Evolutionary conservation across 2,888 invertebrate species (phyloP), one percentile per base, ranked within the genome.

Genomic region (Nezara viridula): DNA sequence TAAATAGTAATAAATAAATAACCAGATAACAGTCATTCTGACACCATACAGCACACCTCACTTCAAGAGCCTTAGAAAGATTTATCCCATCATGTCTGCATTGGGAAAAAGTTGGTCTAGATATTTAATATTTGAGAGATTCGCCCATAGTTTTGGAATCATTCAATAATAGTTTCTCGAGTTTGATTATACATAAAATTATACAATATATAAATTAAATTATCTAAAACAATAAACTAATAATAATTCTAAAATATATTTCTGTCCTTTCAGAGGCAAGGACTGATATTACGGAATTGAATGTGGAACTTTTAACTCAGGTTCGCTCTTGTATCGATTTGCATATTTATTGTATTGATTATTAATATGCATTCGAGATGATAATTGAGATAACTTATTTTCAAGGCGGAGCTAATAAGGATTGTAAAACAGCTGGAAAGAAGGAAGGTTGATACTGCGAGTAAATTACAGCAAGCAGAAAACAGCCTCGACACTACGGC

Each of bases 381-480:
- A 60, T 60, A 1, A 60, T 60, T 60, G n/a, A n/a, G 5, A 10
- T 55, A n/a, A 55, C n/a, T 86, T 55, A 86, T 89, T 49, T 86
- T 91, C 37, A 87, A 91, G 91, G 90, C 91, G 14, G 91, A 91
- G 85, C 77, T 91, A 55, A 91, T 91, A 50, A 90, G 91, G 40
- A 89, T 91, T 52, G 91, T 91, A 14, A 91, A 91, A 90, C 91
- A 91, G 88, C 88, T 91, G 60, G 91, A 91, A 88, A 90, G 91
- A 89, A 90, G 91, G 86, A 91, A 91, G 88, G 90, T 91, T 37
- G 91, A 91, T 90, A 86, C 91, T 6, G 91, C 91, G 49, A 91
- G 91, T 89, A 91, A 90, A 86, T 89, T 91, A 37, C 90, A 91
- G 10, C 91, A 91, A 89, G 90, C 91, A 37, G 91, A 91, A 85